Conservation (phyloP, 2,113 vertebrate species). For the Engraulis encrasicolus region DNA sequence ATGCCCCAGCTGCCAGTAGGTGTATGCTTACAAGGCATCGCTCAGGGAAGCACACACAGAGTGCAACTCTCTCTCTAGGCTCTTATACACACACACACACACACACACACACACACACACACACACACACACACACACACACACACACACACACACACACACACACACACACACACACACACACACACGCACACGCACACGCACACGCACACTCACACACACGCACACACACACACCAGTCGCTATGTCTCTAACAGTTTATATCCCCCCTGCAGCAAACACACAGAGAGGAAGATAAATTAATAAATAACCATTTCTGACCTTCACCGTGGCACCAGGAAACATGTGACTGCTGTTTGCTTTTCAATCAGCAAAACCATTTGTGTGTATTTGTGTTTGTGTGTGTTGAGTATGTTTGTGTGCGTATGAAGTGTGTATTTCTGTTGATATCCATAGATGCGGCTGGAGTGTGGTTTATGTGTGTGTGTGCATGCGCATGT, state of each 20-base stretch:
- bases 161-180: constrained; percentile 33
- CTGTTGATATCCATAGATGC: neutral
- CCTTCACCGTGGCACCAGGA: neutral
- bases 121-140: neutral
- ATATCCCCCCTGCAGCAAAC: neutral
- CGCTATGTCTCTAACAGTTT: neutral
- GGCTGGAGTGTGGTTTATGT: neutral
- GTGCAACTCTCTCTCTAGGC: neutral
- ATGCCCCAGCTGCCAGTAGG: constrained; percentile 88
- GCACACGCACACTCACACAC: too few relatives aligned
- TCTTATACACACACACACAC: too few relatives aligned
- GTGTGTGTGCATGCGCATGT: neutral
- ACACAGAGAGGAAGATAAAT: neutral
- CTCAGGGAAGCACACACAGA: constrained; percentile 40
- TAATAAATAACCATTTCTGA: neutral
- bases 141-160: too few relatives aligned
- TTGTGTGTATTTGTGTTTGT: constrained; percentile 24
- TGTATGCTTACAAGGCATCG: constrained; percentile 66
- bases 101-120: too few relatives aligned
- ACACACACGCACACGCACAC: constrained; percentile 31
- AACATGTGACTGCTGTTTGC: constrained; percentile 50
- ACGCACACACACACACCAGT: too few relatives aligned
- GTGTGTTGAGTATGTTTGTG: neutral
- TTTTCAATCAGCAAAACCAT: constrained; percentile 48
- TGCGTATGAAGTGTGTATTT: neutral